Percentiles rank a stretch among this genome's conserved stretches.
These are phyloP conservation scores for Macheiramphus alcinus DNA, from an alignment of 2,113 vertebrate genomes.

Conservation along the genomic window DNA sequence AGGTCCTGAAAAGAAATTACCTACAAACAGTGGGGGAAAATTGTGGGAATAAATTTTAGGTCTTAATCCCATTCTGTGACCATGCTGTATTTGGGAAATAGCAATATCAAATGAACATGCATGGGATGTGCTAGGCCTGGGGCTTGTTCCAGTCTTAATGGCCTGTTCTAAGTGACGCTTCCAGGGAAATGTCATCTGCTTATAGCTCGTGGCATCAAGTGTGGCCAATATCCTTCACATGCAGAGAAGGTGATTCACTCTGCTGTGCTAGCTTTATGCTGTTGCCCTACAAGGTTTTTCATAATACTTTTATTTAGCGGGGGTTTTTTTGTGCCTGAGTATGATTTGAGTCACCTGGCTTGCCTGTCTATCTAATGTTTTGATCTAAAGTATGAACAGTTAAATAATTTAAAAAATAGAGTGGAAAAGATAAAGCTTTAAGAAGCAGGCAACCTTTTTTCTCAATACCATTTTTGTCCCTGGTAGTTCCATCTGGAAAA, in stretches of 20 bases:
- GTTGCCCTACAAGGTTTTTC: neutral
- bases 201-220: neutral
- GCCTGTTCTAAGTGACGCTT: neutral
- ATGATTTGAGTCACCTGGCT: neutral
- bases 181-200: neutral
- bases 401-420: neutral
- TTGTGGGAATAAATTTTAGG: neutral
- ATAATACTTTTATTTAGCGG: neutral
- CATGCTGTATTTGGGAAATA: neutral
- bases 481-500: neutral
- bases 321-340: neutral
- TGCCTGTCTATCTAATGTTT: neutral
- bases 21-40: neutral
- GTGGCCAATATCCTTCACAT: accelerated
- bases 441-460: neutral
- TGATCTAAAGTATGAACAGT: neutral
- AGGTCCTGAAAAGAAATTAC: neutral
- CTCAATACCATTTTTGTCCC: neutral
- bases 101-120: neutral
- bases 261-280: neutral
- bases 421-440: neutral
- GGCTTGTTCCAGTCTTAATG: neutral
- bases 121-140: neutral
- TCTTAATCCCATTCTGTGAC: neutral
- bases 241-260: neutral